A percentile compares a stretch with the other conserved stretches of the same genome.
phyloP scores from a whole-genome alignment of 2,113 vertebrate genomes.

The Cettia cetti region DNA sequence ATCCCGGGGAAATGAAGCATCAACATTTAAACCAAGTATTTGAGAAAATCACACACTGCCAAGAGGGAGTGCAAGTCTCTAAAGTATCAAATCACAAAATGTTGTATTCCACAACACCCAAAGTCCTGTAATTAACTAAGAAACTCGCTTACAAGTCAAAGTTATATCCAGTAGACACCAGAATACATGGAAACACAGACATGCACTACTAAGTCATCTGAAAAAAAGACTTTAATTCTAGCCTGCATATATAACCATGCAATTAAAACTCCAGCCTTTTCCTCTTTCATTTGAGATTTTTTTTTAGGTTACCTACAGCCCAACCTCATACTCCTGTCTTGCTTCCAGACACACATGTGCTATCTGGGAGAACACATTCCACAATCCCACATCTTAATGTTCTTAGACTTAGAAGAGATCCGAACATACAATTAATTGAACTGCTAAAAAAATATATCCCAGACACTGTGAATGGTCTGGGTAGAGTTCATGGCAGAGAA shows the following conservation, averaged over 20 bases:
- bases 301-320: background rate
- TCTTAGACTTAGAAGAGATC: background rate
- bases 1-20: background rate
- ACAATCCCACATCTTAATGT: background rate
- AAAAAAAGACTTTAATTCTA: background rate
- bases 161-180: background rate
- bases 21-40: background rate
- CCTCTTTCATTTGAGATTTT: background rate
- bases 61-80: background rate
- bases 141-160: background rate
- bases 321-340: background rate
- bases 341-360: background rate
- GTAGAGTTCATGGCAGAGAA: background rate
- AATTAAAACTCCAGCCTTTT: background rate
- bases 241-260: background rate
- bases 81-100: background rate
- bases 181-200: background rate
- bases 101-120: background rate
- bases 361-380: background rate
- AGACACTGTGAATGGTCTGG: background rate
- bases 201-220: background rate
- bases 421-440: background rate
- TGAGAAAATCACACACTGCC: background rate
- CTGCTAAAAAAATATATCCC: background rate
- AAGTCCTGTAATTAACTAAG: background rate